These are phyloP conservation scores for Pelodiscus sinensis DNA, from an alignment of 2,113 vertebrate genomes.

Conservation along the genomic window DNA sequence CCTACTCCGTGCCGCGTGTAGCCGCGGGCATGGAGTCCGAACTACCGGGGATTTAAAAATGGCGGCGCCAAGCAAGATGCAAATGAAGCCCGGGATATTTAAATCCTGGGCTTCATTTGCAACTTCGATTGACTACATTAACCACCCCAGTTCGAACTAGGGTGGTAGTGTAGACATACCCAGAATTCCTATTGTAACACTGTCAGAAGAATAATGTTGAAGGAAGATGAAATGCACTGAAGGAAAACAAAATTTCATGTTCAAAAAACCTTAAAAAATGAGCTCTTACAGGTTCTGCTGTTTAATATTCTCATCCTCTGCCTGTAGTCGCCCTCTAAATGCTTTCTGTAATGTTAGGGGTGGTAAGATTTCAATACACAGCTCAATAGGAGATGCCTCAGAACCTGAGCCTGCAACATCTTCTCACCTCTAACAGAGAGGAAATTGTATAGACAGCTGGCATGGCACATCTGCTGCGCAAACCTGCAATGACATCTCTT, in stretches of 20 bases:
- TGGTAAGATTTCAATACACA: neutral
- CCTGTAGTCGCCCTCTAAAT: neutral
- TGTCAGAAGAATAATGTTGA: neutral
- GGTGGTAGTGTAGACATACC: too few relatives aligned
- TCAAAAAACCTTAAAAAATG: accelerated
- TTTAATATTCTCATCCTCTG: neutral
- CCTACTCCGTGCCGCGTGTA: too few relatives aligned
- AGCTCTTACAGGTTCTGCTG: neutral
- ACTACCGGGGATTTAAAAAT: too few relatives aligned
- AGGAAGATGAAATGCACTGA: neutral
- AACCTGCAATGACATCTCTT: constrained; percentile 32
- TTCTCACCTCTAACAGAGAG: neutral
- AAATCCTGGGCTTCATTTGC: too few relatives aligned
- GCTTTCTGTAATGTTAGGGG: neutral
- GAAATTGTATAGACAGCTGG: neutral
- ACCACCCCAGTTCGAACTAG: too few relatives aligned
- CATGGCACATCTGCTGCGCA: constrained; percentile 35
- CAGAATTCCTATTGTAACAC: neutral
- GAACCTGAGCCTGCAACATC: neutral
- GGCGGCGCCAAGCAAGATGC: too few relatives aligned
- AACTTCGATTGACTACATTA: too few relatives aligned
- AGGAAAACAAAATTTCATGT: neutral
- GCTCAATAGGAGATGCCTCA: neutral
- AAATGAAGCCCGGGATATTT: too few relatives aligned
- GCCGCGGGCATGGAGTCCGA: too few relatives aligned